Evolutionary conservation across 2,888 invertebrate species (phyloP), one percentile per base, ranked within the genome.

Genomic region (Trichopoda pennipes): DNA sequence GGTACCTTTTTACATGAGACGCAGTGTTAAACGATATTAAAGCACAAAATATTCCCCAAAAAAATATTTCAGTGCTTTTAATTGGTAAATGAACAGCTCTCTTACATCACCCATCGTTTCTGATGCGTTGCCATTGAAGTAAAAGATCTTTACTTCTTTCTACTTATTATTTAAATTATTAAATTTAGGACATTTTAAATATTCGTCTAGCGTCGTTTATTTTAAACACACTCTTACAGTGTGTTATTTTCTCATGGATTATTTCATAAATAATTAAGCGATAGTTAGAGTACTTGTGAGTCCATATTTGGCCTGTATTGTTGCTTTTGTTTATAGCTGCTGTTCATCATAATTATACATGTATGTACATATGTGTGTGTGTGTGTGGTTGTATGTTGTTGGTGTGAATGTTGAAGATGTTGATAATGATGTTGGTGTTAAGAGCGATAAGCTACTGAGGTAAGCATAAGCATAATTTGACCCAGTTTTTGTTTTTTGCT

Each of bases 401-500:
- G 44, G 44, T 14, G 56, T 32, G 42, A 35, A 47, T 51, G 55
- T 35, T 63, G 49, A 51, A 35, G 58, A 44, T 60, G 70, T 23
- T 68, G 60, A 55, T 68, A 60, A 58, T 76, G 75, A 32, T 61
- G 61, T 21, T 72, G 19, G 64, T 73, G 53, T 60, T 79, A 79
- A 60, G 21, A 69, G 58, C 66, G 77, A 78, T 78, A 72, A 64
- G 77, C 77, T 72, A 38, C 42, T 64, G 68, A 75, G 70, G 51
- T 70, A 73, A 75, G 64, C 69, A 56, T 64, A 66, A 83, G 66
- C 77, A 80, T 80, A 85, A 85, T 77, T 81, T 85, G 85, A 85
- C 85, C 85, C 64, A 85, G 85, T 84, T 85, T 79, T 80, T 68
- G 63, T 42, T 23, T 61, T 69, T 55, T 49, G 28, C 19, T 58